Base-by-base conservation (phyloP, 2,113 vertebrate genomes). In the Carassius gibelio region DNA sequence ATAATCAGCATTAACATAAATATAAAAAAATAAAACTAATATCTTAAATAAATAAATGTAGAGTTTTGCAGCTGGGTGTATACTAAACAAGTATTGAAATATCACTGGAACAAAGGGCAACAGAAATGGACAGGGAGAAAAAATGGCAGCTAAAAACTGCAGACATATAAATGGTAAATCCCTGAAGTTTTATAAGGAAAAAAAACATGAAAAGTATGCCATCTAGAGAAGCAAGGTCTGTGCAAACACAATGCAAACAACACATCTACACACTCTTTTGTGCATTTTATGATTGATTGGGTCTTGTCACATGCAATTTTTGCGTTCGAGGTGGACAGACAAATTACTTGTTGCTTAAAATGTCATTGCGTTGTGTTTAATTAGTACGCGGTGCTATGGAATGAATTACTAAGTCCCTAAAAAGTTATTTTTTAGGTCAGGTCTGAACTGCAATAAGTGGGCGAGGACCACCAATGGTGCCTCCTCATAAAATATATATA, bases 391-490 rank as follows among this genome's bases (percentile, higher is more conserved):
- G 8, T 71, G 34, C 68, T 21, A 21, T 42, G 36, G 10, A 71
- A 71, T 38, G 0, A 71, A 71, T 38, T 3, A 34, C 13, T 5
- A 68, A 36, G 30, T n/a, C 34, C 68, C 68, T 71, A 71, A 71
- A 21, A 71, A 69, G 1, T 10, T 1, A 15, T 66, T 30, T 66
- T 15, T 66, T 15, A 36, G 30, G 8, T 71, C 34, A 71, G 1
- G 17, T 42, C 68, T 42, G 17, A 71, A 38, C 34, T 42, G 26
- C 71, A 74, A 74, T 21, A 74, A 74, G 36, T 74, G 11, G n/a
- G 71, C 48, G 23, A 76, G 48, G 74, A 76, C 23, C 74, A 76
- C 74, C 74, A 76, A 50, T 76, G 48, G 74, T 52, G 74, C 8
- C 14, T 9, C 42, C 57, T 61, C n/a, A 50, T 81, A 5, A 50